Evolutionary conservation across 2,113 vertebrate species (phyloP).

Genomic region (Heterocephalus glaber): DNA sequence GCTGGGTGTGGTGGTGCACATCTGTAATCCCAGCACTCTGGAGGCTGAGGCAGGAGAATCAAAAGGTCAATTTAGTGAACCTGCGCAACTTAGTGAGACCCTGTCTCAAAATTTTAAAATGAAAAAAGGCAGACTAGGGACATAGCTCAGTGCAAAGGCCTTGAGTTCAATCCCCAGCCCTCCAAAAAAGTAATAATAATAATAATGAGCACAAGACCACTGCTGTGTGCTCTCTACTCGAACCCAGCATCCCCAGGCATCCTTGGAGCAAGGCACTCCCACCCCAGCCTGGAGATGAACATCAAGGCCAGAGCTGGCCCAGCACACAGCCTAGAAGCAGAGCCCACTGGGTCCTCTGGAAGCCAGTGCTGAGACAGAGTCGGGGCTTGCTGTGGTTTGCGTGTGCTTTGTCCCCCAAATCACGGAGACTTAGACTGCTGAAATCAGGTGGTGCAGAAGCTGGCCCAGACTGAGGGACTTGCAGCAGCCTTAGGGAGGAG

Average conservation of each 20-base stretch:
- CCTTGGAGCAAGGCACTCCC: fast-evolving
- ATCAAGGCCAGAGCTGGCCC: not conserved
- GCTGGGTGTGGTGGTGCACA: not conserved
- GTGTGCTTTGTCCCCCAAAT: not conserved
- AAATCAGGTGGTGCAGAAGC: too few relatives aligned
- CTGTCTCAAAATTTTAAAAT: not conserved
- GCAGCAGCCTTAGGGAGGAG: too few relatives aligned
- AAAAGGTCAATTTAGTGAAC: not conserved
- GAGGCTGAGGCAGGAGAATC: not conserved
- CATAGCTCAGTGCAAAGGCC: not conserved
- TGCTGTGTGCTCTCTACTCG: fast-evolving
- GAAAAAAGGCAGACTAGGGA: not conserved
- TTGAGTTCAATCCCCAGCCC: not conserved
- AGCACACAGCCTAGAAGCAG: not conserved
- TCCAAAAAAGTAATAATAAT: not conserved
- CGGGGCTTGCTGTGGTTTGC: too few relatives aligned
- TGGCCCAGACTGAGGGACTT: too few relatives aligned
- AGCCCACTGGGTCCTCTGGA: not conserved
- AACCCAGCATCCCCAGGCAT: fast-evolving
- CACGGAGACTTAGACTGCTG: not conserved
- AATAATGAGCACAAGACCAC: not conserved
- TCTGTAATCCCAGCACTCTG: not conserved
- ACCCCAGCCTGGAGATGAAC: not conserved
- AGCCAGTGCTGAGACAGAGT: not conserved
- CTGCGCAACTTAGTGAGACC: not conserved